Percentiles rank a stretch among this genome's conserved stretches.
phyloP scores from a whole-genome alignment of 1,140 invertebrate species.

The Orussus abietinus region DNA sequence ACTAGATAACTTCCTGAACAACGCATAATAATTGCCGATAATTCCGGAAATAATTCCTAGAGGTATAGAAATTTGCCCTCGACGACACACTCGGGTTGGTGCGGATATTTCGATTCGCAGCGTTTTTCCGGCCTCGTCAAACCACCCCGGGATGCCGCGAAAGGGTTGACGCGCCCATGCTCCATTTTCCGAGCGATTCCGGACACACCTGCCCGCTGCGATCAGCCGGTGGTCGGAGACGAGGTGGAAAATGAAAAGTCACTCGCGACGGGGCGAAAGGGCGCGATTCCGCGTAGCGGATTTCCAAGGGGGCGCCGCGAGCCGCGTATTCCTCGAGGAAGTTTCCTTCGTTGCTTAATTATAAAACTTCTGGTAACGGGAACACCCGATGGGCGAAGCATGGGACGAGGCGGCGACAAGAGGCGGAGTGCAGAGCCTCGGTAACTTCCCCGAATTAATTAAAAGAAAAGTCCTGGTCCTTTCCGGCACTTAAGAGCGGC shows the following conservation, averaged over 20 bases:
- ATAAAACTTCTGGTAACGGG: conserved; percentile 12
- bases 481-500: no score
- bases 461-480: background rate
- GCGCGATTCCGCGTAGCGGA: background rate
- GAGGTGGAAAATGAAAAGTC: conserved; percentile 6
- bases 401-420: background rate
- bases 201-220: background rate
- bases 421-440: background rate
- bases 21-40: no score
- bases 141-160: no score
- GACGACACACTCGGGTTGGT: no score
- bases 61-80: no score
- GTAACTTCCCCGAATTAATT: background rate
- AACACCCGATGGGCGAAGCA: background rate
- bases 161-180: no score
- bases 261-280: background rate
- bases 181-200: no score
- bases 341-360: conserved; percentile 8
- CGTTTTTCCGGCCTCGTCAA: no score
- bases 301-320: background rate
- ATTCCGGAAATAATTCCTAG: no score
- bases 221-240: conserved; percentile 3
- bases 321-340: background rate
- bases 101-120: no score
- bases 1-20: no score